phyloP scores from a whole-genome alignment of 2,113 vertebrate genomes.

The Ceyx cyanopectus region DNA sequence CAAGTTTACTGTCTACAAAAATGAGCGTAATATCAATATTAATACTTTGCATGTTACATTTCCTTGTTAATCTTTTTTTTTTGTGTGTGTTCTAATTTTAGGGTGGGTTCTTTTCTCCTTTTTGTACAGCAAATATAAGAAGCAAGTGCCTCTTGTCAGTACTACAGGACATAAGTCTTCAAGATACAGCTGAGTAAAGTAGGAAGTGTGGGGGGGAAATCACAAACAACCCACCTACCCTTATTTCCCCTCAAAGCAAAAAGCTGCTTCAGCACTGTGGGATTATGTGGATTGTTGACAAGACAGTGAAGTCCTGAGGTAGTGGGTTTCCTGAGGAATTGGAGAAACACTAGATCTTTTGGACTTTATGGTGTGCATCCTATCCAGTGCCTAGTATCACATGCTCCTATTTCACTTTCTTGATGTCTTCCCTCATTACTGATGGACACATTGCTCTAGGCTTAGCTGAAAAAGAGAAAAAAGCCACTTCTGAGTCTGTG shows the following conservation, averaged over 20 bases:
- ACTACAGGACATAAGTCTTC: neutral
- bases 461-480: neutral
- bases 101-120: neutral
- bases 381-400: neutral
- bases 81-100: neutral
- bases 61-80: neutral
- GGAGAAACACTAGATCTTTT: neutral
- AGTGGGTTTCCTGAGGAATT: neutral
- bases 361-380: neutral
- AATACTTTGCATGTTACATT: neutral
- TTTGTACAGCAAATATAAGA: neutral
- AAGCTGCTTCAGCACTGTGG: neutral
- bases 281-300: neutral
- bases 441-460: neutral
- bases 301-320: neutral
- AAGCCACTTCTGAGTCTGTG: neutral
- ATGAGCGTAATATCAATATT: neutral
- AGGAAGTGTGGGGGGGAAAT: neutral
- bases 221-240: fast-evolving
- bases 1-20: neutral
- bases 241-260: fast-evolving
- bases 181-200: neutral
- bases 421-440: neutral
- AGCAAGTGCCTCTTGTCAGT: neutral
- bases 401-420: neutral